These are phyloP conservation scores for Avahi laniger DNA, from an alignment of 2,797 vertebrate species.

Conservation along the genomic window DNA sequence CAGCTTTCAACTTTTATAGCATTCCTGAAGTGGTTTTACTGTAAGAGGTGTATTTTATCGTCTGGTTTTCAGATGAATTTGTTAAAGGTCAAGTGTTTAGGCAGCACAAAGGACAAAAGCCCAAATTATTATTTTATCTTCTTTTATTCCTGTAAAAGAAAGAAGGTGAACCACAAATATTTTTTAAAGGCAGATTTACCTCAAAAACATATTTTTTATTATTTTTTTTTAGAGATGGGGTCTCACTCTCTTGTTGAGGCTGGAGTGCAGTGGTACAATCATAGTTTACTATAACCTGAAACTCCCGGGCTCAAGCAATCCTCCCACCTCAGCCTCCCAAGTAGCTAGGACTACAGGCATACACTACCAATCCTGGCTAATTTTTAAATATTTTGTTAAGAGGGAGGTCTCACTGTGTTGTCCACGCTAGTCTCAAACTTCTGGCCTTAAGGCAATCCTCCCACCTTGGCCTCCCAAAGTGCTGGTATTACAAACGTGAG, in stretches of 20 bases:
- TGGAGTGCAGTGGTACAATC: not conserved
- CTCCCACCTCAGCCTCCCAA: not conserved
- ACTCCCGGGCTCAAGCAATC: not conserved
- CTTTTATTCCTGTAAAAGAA: constrained; percentile 8
- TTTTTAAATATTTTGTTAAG: not conserved
- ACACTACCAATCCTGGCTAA: not conserved
- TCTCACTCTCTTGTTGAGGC: not conserved
- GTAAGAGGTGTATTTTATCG: not conserved
- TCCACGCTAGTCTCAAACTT: not conserved
- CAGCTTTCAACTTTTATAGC: not conserved
- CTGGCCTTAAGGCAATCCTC: not conserved
- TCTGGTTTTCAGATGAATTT: not conserved
- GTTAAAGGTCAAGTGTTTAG: constrained; percentile 35
- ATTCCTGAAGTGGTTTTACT: constrained; percentile 14
- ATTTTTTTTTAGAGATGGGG: not conserved
- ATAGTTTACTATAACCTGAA: not conserved
- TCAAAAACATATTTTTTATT: not conserved
- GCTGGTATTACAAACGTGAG: not conserved
- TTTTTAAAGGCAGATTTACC: not conserved
- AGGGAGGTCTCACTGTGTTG: not conserved
- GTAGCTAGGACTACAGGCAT: not conserved
- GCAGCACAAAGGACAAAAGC: not conserved
- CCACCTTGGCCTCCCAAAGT: not conserved
- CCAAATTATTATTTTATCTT: constrained; percentile 17
- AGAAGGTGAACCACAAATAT: not conserved